Evolutionary conservation across 2,797 vertebrate genomes (phyloP).

Genomic region (Microctenopoma lineatum): DNA sequence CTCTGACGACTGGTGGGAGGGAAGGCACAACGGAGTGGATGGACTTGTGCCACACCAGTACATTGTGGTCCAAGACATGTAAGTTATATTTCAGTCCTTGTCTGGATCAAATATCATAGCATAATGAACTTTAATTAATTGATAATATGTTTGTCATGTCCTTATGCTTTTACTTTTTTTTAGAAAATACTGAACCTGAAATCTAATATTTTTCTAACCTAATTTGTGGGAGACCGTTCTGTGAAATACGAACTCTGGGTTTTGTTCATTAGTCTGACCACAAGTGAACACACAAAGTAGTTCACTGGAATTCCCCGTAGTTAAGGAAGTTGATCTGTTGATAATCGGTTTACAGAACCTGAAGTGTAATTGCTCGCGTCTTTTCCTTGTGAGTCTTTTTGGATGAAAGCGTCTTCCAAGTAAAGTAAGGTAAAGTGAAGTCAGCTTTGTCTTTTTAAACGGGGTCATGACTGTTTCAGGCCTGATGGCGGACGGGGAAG

Average conservation of each 20-base stretch:
- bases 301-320: slow-evolving; percentile 44
- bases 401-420: too few species aligned
- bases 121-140: too few species aligned
- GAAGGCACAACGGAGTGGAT: slow-evolving; percentile 89
- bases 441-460: neutral
- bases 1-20: slow-evolving; percentile 97
- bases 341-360: too few species aligned
- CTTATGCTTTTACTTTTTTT: neutral
- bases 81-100: slow-evolving; percentile 62
- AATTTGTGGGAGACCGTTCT: neutral
- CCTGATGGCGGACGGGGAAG: slow-evolving; percentile 92
- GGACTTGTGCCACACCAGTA: slow-evolving; percentile 96
- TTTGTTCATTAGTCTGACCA: slow-evolving; percentile 9
- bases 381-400: too few species aligned
- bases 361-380: too few species aligned
- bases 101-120: neutral
- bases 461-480: slow-evolving; percentile 72
- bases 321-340: slow-evolving; percentile 23
- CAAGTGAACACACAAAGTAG: slow-evolving; percentile 11
- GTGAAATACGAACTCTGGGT: neutral
- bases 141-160: neutral
- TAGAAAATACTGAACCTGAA: neutral
- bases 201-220: neutral
- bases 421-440: neutral
- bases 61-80: slow-evolving; percentile 94